Base-by-base conservation (phyloP, 2,888 invertebrate species). In the Pollenia angustigena region DNA sequence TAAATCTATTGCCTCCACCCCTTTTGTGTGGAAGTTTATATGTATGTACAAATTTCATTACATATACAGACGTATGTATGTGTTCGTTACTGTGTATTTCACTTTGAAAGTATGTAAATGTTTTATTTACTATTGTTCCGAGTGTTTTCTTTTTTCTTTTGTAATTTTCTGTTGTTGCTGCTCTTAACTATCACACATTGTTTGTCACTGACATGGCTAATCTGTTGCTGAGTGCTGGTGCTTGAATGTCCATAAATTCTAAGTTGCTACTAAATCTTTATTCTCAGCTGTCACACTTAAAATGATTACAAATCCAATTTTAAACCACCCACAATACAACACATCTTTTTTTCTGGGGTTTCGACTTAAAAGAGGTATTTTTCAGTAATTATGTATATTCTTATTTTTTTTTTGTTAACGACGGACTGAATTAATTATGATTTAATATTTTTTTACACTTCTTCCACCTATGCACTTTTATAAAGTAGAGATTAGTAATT, bases 91-190 rank as follows among this genome's bases (percentile, higher is more conserved):
- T 82, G 69, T 69, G n/a, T 44, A 40, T 42, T n/a, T 75, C 18
- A 23, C 2, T 23, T 2, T 50, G 32, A 44, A 42, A 10, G 42
- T 76, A 48, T 81, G 66, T 88, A 88, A 88, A 85, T 85, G 88
- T 82, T 88, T 85, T 87, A 85, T 84, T 88, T 81, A 78, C 85
- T 74, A 78, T 81, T 86, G 78, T 83, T 74, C 76, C 74, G 44
- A 74, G 64, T 62, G 80, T 52, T 72, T 66, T 74, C 11, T 10
- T 64, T 66, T 16, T 75, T 12, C 9, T 32, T 48, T n/a, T 23
- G 1, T 48, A 32, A 1, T 42, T 16, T 50, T 56, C 16, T 58
- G 56, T 40, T 83, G 52, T 56, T 64, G 44, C 23, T 83, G 56
- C 42, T 72, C 68, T 74, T 64, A 82, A 81, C 48, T 71, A 60